Conservation (phyloP, 2,888 invertebrate genomes). For the Teleogryllus oceanicus region DNA sequence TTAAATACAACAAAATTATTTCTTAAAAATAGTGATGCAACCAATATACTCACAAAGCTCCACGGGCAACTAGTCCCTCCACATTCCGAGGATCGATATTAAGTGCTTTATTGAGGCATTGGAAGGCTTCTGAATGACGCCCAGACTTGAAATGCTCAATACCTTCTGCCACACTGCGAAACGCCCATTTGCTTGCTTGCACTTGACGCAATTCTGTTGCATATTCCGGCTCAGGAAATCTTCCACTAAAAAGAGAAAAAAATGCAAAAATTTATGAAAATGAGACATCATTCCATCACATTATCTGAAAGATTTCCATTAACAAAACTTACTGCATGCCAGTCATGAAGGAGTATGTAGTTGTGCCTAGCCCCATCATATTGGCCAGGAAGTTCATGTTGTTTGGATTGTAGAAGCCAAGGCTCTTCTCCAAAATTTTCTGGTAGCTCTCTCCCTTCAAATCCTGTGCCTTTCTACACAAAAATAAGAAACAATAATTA, state of each 20-base stretch:
- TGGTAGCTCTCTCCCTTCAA: constrained; percentile 76
- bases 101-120: constrained; percentile 88
- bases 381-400: constrained; percentile 77
- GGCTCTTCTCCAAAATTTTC: constrained; percentile 74
- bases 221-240: constrained; percentile 76
- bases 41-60: constrained; percentile 64
- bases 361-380: constrained; percentile 67
- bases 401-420: constrained; percentile 86
- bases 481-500: neutral
- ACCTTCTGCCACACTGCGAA: constrained; percentile 90
- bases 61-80: constrained; percentile 87
- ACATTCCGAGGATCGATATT: constrained; percentile 89
- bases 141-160: constrained; percentile 92
- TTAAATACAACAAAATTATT: too few relatives aligned
- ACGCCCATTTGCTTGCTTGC: constrained; percentile 92
- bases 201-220: constrained; percentile 80
- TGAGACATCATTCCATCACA: too few relatives aligned
- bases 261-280: too few relatives aligned
- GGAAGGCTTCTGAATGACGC: constrained; percentile 89
- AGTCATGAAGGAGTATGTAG: constrained; percentile 66
- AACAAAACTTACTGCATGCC: constrained; percentile 60
- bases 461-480: constrained; percentile 71
- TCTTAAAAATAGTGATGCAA: neutral
- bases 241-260: constrained; percentile 54
- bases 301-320: neutral